phyloP scores from a whole-genome alignment of 2,797 vertebrate species.

The Lindbergichthys nudifrons region DNA sequence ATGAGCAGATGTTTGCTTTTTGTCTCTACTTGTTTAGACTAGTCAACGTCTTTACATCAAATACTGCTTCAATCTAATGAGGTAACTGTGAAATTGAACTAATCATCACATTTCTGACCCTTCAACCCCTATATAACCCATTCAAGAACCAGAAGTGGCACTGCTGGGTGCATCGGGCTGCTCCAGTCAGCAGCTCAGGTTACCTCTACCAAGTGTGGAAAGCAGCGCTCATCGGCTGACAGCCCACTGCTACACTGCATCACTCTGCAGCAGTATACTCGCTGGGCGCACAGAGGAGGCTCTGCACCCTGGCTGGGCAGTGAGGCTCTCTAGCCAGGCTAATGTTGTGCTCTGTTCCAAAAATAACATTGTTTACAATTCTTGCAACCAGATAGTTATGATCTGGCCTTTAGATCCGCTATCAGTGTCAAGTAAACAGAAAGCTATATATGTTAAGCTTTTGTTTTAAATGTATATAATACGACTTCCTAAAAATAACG shows the following conservation, averaged over 20 bases:
- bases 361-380: constrained; percentile 68
- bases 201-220: constrained; percentile 66
- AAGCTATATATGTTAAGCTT: constrained; percentile 14
- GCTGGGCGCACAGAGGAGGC: constrained; percentile 52
- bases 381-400: constrained; percentile 30
- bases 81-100: constrained; percentile 12
- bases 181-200: constrained; percentile 68
- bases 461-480: background rate
- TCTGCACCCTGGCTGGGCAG: constrained; percentile 66
- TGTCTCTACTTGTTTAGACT: background rate
- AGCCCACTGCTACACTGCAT: constrained; percentile 78
- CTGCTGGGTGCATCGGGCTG: constrained; percentile 55
- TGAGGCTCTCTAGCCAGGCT: constrained; percentile 51
- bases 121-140: constrained; percentile 29
- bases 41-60: background rate
- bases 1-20: background rate
- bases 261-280: constrained; percentile 78
- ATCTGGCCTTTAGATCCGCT: constrained; percentile 40
- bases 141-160: constrained; percentile 13
- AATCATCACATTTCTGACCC: constrained; percentile 34
- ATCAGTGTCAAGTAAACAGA: constrained; percentile 12
- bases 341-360: constrained; percentile 58
- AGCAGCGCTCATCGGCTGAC: constrained; percentile 59
- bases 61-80: background rate
- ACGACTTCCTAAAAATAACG: background rate